Conservation (phyloP, 2,113 vertebrate species). For the Aramus guarauna region DNA sequence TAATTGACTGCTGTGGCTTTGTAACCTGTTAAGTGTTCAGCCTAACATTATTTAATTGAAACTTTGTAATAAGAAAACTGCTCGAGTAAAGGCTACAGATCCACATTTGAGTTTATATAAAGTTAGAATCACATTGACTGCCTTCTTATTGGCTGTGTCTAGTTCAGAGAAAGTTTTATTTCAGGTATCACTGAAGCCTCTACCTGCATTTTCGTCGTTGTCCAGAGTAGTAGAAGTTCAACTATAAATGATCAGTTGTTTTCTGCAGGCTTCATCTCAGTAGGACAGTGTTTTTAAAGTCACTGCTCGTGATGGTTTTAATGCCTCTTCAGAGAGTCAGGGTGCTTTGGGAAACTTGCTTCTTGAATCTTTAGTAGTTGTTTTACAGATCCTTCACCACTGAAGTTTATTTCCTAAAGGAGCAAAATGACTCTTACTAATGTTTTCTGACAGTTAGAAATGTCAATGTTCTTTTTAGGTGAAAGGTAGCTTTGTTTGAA, state of each 20-base stretch:
- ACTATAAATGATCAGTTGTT: background rate
- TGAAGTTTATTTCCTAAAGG: background rate
- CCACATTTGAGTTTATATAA: background rate
- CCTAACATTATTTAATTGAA: background rate
- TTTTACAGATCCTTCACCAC: background rate
- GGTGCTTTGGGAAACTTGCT: background rate
- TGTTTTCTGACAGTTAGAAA: background rate
- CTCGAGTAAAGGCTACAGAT: background rate
- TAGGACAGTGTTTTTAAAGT: background rate
- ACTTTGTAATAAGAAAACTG: background rate
- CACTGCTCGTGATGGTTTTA: background rate
- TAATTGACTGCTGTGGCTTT: background rate
- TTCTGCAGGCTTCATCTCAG: background rate
- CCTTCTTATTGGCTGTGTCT: background rate
- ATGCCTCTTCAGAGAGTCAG: background rate
- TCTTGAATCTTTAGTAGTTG: background rate
- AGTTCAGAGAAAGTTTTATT: background rate
- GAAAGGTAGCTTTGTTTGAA: background rate
- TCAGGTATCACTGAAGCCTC: background rate
- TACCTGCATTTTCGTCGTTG: background rate
- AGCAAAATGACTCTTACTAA: background rate
- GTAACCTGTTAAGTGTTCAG: background rate
- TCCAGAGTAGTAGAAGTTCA: background rate
- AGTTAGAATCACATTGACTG: background rate
- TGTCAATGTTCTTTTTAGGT: background rate